Base-by-base conservation (phyloP, 2,888 invertebrate species). In the Philereme vetulata region DNA sequence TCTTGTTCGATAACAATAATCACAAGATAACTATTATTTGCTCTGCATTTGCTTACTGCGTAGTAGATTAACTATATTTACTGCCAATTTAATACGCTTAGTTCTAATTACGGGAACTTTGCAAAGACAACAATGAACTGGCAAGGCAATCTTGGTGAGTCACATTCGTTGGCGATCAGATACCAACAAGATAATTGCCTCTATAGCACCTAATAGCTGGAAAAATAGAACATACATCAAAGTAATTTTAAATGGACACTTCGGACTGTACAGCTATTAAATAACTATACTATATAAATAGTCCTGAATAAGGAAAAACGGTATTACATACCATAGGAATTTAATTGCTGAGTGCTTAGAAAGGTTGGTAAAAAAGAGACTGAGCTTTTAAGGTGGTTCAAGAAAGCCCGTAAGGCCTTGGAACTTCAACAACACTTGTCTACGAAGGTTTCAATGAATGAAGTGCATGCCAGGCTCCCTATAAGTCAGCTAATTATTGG, bases 81-180 rank as follows among this genome's bases (percentile, higher is more conserved):
- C 45, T 32, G 33, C 40, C 10, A 2, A 6, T 21, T 21, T 21
- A 21, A 9, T 35, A 42, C 35, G 11, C 21, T 4, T 10, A 21
- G 32, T 40, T 38, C 38, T 53, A 51, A 58, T 55, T 55, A 49
- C 60, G 33, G 44, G 54, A 62, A 62, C 60, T 57, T 60, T 56
- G 54, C 51, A 56, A 60, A 62, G 53, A 51, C 57, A 62, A 66
- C 60, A 64, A 62, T 62, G 58, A 60, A 34, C 46, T 21, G 2
- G 21, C 21, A 21, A 38, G 49, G 49, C 59, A 66, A 66, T 66
- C 51, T 48, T 51, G n/a, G 46, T 68, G 68, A 68, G 54, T 66
- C 68, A 68, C 47, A 64, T 60, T 56, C 64, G 62, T 66, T 67
- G 60, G 46, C 55, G 56, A 60, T 67, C 65, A 61, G 61, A 64